A percentile compares a stretch with the other conserved stretches of the same genome.
Evolutionary conservation across 2,113 vertebrate genomes (phyloP).

Genomic region (Ia io): DNA sequence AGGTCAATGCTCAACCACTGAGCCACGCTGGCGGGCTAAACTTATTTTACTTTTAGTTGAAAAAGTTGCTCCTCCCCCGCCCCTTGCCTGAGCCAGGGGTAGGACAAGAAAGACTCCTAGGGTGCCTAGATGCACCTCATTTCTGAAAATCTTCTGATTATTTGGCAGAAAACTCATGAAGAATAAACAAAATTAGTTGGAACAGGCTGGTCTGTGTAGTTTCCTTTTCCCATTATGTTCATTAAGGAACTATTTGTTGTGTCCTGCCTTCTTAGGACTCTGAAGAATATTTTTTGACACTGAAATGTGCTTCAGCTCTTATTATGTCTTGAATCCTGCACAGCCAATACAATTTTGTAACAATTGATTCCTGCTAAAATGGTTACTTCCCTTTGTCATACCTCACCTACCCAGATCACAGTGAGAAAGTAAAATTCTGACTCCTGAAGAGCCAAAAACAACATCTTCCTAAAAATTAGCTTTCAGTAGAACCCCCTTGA

Average conservation of each 20-base stretch:
- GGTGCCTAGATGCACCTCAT: neutral
- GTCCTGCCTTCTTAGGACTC: neutral
- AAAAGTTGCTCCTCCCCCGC: neutral
- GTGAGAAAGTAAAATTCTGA: constrained; percentile 17
- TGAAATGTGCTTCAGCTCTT: neutral
- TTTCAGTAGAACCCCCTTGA: neutral
- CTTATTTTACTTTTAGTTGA: neutral
- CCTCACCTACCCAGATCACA: neutral
- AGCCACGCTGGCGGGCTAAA: too few relatives aligned
- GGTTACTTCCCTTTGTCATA: neutral
- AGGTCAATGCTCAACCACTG: too few relatives aligned
- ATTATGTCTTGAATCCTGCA: neutral
- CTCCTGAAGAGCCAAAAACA: neutral
- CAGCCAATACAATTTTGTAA: constrained; percentile 1
- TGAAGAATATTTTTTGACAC: neutral
- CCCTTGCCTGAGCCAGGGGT: neutral
- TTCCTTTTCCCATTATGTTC: neutral
- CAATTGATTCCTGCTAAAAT: neutral
- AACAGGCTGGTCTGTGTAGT: neutral
- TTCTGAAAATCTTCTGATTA: neutral
- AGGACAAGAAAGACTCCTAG: neutral
- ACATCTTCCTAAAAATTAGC: neutral
- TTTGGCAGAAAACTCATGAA: neutral
- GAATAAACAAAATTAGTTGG: neutral
- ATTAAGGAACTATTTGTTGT: neutral